These are phyloP conservation scores for Meta bourneti DNA, from an alignment of 2,888 invertebrate genomes.

Conservation along the genomic window DNA sequence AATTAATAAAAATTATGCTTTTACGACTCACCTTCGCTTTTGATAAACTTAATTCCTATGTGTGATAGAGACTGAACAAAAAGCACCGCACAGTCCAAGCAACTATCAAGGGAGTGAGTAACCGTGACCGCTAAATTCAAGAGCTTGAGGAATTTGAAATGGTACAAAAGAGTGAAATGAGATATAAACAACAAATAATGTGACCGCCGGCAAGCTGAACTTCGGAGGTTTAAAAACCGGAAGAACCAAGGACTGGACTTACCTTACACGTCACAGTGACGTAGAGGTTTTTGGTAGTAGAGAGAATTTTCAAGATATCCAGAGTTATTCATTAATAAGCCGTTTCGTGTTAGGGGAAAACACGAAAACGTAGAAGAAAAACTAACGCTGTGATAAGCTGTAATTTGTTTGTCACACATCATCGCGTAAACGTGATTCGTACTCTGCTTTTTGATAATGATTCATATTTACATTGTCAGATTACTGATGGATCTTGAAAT, in stretches of 20 bases:
- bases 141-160: background rate
- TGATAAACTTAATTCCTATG: no score
- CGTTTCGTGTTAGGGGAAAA: background rate
- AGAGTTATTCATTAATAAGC: background rate
- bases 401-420: background rate
- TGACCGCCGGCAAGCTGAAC: background rate
- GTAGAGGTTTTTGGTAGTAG: background rate
- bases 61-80: background rate
- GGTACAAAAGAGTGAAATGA: background rate
- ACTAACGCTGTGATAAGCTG: background rate
- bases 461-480: background rate
- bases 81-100: background rate
- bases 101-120: background rate
- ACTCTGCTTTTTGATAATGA: background rate
- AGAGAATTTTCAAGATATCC: background rate
- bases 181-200: slow-evolving; percentile 2
- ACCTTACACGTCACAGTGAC: background rate
- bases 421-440: background rate
- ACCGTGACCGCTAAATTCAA: background rate
- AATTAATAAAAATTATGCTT: no score
- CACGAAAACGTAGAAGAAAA: background rate
- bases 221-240: background rate
- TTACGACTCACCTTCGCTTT: no score
- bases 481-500: background rate
- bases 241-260: background rate